A percentile compares a stretch with the other conserved stretches of the same genome.
These are phyloP conservation scores for Okamejei kenojei DNA, from an alignment of 2,797 vertebrate genomes.

Conservation along the genomic window DNA sequence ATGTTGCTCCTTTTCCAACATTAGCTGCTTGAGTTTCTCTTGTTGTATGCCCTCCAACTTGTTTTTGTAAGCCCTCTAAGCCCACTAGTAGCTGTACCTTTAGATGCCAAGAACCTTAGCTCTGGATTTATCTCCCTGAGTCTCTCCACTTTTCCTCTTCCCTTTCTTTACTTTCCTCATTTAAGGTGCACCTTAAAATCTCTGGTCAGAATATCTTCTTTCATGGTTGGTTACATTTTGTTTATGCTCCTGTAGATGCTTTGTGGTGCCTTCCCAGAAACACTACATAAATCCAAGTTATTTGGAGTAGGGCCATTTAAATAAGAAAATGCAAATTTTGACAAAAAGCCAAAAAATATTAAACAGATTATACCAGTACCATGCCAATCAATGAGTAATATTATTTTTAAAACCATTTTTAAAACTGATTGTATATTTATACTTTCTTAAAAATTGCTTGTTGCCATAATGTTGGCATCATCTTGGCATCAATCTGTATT, in stretches of 20 bases:
- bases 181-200: neutral
- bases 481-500: neutral
- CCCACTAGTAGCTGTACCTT: too few relatives aligned
- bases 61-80: too few relatives aligned
- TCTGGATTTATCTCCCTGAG: neutral
- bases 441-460: too few relatives aligned
- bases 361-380: neutral
- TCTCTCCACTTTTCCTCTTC: neutral
- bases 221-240: too few relatives aligned
- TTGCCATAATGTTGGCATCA: too few relatives aligned
- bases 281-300: too few relatives aligned
- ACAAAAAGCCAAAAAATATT: neutral
- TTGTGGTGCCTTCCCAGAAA: too few relatives aligned
- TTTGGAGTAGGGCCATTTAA: neutral
- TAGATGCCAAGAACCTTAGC: neutral
- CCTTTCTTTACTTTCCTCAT: neutral
- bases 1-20: too few relatives aligned
- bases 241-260: too few relatives aligned
- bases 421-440: neutral
- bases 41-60: too few relatives aligned
- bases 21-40: too few relatives aligned
- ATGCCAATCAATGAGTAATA: neutral
- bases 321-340: neutral
- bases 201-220: too few relatives aligned
- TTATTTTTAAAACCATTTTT: neutral